Conservation (phyloP, 2,113 vertebrate species). For the Pseudolaguvia tuberculata region DNA sequence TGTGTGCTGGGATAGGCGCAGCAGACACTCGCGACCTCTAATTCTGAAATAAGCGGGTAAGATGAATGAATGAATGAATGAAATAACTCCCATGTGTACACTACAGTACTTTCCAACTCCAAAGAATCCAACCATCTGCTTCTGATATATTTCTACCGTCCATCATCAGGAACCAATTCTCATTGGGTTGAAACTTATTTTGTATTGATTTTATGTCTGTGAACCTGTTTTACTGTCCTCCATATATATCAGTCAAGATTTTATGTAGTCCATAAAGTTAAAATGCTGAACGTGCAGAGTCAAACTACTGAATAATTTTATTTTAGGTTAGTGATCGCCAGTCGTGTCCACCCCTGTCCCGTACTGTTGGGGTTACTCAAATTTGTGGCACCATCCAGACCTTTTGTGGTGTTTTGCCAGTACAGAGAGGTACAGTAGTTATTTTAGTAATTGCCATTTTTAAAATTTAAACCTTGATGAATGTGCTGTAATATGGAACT, state of each 20-base stretch:
- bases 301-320: conserved; percentile 43
- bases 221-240: background rate
- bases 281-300: background rate
- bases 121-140: background rate
- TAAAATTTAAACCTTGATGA: background rate
- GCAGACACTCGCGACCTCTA: no score
- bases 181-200: background rate
- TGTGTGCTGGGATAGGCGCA: no score
- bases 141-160: background rate
- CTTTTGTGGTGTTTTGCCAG: conserved; percentile 91
- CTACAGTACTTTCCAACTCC: background rate
- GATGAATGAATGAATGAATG: no score
- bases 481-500: background rate
- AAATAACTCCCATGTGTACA: no score
- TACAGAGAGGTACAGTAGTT: conserved; percentile 82
- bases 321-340: conserved; percentile 85
- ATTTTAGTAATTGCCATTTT: background rate
- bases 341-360: conserved; percentile 83
- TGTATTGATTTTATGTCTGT: conserved; percentile 13
- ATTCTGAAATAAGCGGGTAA: no score
- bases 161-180: background rate
- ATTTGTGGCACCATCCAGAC: conserved; percentile 90
- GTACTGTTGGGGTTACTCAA: conserved; percentile 78
- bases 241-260: background rate
- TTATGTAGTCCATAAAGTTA: conserved; percentile 12